Percentiles rank a stretch among this genome's conserved stretches.
phyloP scores from a whole-genome alignment of 2,797 vertebrate species.

The Pseudochaenichthys georgianus region DNA sequence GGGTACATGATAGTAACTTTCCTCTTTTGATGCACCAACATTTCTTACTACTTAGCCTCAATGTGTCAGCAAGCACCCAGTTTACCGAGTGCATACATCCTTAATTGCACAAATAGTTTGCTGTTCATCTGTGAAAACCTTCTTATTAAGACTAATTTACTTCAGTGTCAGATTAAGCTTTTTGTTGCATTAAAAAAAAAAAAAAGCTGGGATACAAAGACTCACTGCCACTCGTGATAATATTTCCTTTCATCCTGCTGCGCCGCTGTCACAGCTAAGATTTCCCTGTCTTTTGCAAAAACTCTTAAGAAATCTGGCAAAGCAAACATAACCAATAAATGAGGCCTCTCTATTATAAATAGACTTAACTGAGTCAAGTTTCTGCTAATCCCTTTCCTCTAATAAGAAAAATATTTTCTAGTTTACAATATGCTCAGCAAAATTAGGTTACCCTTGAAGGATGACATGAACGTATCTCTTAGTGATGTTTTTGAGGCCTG shows the following conservation, averaged over 20 bases:
- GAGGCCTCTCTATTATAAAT: background rate
- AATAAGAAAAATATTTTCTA: background rate
- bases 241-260: conserved; percentile 15
- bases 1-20: too few relatives aligned
- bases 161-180: conserved; percentile 13
- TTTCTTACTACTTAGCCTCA: background rate
- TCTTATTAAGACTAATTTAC: conserved; percentile 8
- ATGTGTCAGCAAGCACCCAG: background rate
- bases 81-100: background rate
- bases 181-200: background rate
- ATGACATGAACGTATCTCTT: conserved; percentile 13
- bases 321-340: conserved; percentile 7
- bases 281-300: background rate
- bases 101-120: background rate
- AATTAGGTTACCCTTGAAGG: conserved; percentile 17
- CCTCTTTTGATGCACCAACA: background rate
- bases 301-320: conserved; percentile 3
- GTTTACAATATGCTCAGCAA: background rate
- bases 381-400: conserved; percentile 11
- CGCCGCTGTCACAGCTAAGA: conserved; percentile 10
- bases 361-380: background rate
- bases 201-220: background rate
- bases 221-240: background rate
- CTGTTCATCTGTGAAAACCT: background rate
- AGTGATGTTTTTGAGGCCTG: conserved; percentile 13